These are phyloP conservation scores for Urocynchramus pylzowi DNA, from an alignment of 2,113 vertebrate species.

Conservation along the genomic window DNA sequence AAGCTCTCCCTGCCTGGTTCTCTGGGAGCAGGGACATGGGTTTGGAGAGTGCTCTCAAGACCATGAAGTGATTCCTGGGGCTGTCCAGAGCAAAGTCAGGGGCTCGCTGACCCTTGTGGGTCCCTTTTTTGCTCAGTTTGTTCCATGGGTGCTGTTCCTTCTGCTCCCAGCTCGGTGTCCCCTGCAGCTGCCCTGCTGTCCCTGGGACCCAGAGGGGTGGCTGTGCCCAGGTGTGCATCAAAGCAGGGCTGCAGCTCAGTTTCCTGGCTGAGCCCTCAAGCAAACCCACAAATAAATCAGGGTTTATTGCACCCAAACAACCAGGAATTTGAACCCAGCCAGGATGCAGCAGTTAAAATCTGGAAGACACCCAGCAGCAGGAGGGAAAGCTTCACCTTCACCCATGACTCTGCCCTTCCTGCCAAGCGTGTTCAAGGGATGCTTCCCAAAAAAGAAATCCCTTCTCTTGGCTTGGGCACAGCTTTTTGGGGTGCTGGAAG, in stretches of 20 bases:
- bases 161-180: not conserved
- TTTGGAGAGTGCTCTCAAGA: not conserved
- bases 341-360: not conserved
- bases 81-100: not conserved
- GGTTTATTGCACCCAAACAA: not conserved
- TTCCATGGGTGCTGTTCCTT: not conserved
- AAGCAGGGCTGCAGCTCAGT: not conserved
- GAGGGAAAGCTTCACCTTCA: not conserved
- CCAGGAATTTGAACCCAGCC: not conserved
- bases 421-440: fast-evolving
- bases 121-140: fast-evolving
- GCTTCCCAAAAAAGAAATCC: not conserved
- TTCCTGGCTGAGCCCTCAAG: fast-evolving
- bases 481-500: not conserved
- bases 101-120: not conserved
- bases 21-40: not conserved
- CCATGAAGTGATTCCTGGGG: fast-evolving
- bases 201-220: not conserved
- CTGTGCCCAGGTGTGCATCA: fast-evolving
- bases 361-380: not conserved
- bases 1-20: not conserved
- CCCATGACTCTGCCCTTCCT: not conserved
- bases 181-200: not conserved
- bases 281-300: not conserved
- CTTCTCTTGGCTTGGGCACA: not conserved